Evolutionary conservation across 2,113 vertebrate species (phyloP), one percentile per base, ranked within the genome.

Genomic region (Semnopithecus entellus): DNA sequence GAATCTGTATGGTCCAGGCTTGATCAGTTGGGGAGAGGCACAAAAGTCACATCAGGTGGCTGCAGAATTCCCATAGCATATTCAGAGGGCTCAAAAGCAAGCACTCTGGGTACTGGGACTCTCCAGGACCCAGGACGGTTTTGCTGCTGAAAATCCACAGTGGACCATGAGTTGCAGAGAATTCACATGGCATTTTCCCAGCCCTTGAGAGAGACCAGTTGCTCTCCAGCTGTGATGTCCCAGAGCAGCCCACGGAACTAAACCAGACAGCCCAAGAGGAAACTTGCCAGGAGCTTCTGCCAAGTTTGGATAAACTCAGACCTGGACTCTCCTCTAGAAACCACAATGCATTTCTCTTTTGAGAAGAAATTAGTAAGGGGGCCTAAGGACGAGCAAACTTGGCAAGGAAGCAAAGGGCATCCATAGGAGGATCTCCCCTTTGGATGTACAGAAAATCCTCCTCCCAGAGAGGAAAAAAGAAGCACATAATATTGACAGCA

Each of bases 301-400:
- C 91, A 95, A 92, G 66, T 52, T 90, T 73, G 64, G 80, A 48
- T 81, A 90, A 85, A 13, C 45, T 55, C 84, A 96, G 92, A 81
- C 38, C 13, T 86, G 20, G 52, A 70, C 59, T 83, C 50, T 52
- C 78, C 61, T 87, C 57, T 52, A 76, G n/a, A 93, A 96, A 78
- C 72, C 80, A 64, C 35, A 50, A 17, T 73, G 30, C 55, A 43
- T n/a, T 85, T 87, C 66, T 79, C 17, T 87, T 92, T 23, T 40
- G 81, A 92, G 64, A 14, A 48, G 17, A 30, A 45, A 88, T 40
- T 40, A 66, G 43, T 64, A 38, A 78, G 27, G 52, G 43, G 17
- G 17, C 45, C 32, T 57, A 22, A 64, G 48, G 32, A 30, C 45
- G 27, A 64, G 13, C 40, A 27, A 87, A 73, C 57, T 85, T 45